Base-by-base conservation (phyloP, 2,797 vertebrate genomes). In the Taenioides sp. region DNA sequence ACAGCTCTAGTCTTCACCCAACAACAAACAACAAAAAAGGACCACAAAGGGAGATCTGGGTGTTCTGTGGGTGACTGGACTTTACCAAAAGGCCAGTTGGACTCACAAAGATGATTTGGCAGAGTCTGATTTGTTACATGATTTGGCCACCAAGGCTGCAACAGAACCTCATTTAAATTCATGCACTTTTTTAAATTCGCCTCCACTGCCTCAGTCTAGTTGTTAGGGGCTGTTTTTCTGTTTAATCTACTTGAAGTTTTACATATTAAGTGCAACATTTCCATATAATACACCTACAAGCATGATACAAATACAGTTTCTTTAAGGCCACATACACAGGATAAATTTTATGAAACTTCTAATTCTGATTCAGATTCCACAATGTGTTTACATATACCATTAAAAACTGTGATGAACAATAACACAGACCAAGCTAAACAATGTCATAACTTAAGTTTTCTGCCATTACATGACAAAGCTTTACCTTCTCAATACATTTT, bases 101-200 rank as follows among this genome's bases (percentile, higher is more conserved):
- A 89, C 71, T 71, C 69, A 75, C 72, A 12, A 63, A 54, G 71
- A 85, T 79, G 72, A 80, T 78, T 87, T 92, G 86, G 85, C 88
- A 84, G 67, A 23, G 64, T 81, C 76, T 75, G 83, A 84, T 76
- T 77, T 80, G 84, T 78, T 86, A 78, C 82, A 86, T 80, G 84
- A 85, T 89, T 87, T 87, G 86, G 84, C 67, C 18, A 3, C 76
- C 52, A 61, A 67, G 67, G 67, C 80, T 70, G 50, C 66, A 83
- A 74, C 74, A 70, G 71, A 84, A 71, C 49, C 81, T 91, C 81
- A 89, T 89, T 90, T 76, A 77, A 75, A 93, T 91, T 85, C 78
- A 80, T 82, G 74, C 67, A 20, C 47, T n/a, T 7, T 47, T 72
- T 65, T 60, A 65, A 34, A 72, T 79, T 66, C 58, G 54, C 9